Base-by-base conservation (phyloP, 2,113 vertebrate genomes). In the Bufo bufo region DNA sequence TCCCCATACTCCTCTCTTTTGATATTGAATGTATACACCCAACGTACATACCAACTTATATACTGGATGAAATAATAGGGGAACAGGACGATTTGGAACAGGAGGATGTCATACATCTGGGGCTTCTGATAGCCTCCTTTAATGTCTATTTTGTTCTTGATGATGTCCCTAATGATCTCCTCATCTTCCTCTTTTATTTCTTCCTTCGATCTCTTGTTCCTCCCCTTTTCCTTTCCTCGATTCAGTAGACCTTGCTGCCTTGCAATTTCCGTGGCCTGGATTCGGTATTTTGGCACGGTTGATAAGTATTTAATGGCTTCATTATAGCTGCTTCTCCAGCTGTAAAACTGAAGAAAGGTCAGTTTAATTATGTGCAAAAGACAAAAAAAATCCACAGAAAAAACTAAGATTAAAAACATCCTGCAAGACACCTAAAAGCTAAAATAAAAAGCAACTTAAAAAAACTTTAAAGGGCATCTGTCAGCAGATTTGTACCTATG, bases 61-160 rank as follows among this genome's bases (percentile, higher is more conserved):
- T 98, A 98, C 17, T 91, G 93, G 87, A 93, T 95, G 85, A 98
- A 89, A 89, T 97, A 96, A 92, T 97, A 96, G 11, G 98, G 98
- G 65, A 95, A 95, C 1, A 99, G 94, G 45, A 99, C 82, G 4
- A 99, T 96, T 91, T 98, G 96, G 89, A 97, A 98, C 10, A 99
- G 92, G 74, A 99, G 95, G 89, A 99, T 98, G 92, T 99, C 97
- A 0, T 94, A 95, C 82, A 99, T 90, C 87, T 96, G 96, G 75
- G 98, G 98, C 84, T 99, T 99, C 94, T 99, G 97, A 92, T 99
- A 99, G 89, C 98, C 97, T 0, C 98, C 98, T 90, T 99, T 98
- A 90, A 99, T 99, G 92, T 99, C 98, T 79, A 99, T 98, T 95
- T 98, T 99, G 90, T 95, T 99, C 92, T 98, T 99, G 91, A 99